phyloP scores from a whole-genome alignment of 37 sponge, comb jelly and placozoan species.

The Beroe ovata region DNA sequence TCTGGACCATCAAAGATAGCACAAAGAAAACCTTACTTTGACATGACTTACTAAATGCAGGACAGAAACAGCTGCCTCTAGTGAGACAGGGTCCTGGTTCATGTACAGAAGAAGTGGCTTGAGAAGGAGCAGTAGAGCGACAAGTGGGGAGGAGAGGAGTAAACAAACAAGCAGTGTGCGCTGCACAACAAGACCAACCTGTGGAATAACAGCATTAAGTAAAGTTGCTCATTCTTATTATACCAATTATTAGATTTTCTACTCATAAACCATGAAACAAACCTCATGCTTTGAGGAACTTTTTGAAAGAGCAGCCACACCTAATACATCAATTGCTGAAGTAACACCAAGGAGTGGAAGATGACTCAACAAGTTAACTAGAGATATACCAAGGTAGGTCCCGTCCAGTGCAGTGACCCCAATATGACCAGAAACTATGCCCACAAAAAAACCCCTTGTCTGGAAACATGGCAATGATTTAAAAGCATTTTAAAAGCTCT shows the following conservation, averaged over 20 bases:
- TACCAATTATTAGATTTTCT: too few species aligned
- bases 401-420: constrained; percentile 4
- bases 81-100: neutral
- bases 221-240: too few species aligned
- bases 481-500: too few species aligned
- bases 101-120: constrained; percentile 9
- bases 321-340: constrained; percentile 18
- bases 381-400: constrained; percentile 15
- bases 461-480: too few species aligned
- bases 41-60: neutral
- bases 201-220: too few species aligned
- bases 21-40: too few species aligned
- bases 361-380: constrained; percentile 3
- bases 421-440: constrained; percentile 10
- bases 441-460: constrained; percentile 52
- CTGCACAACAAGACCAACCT: constrained; percentile 27
- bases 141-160: constrained; percentile 4
- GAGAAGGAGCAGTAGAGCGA: constrained; percentile 2
- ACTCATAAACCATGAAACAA: too few species aligned
- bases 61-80: constrained; percentile 6
- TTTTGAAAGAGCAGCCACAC: neutral
- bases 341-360: constrained; percentile 30
- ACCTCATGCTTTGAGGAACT: neutral
- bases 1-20: too few species aligned
- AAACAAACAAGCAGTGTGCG: constrained; percentile 15